Evolutionary conservation across 92 coral and sea anemone genomes (phyloP), one percentile per base, ranked within the genome.

Genomic region (Epizoanthus illoricatus): DNA sequence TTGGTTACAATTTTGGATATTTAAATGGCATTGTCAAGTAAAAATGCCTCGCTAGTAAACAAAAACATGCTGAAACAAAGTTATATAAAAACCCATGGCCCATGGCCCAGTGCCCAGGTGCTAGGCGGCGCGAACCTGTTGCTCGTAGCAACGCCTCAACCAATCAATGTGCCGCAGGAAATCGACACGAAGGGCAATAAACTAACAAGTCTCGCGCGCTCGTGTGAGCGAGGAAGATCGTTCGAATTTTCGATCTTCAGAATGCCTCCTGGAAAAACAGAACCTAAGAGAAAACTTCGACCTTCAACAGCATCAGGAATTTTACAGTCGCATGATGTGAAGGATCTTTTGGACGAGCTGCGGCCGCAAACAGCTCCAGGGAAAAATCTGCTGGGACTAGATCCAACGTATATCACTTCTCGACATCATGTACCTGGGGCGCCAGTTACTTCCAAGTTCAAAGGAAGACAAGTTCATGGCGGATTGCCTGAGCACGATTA

Each of bases 341-440:
- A 86, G 23, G 89, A 93, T 72, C 84, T 97, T 78, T 81, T 97
- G 11, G 99, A 97, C 60, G 99, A 97, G 60, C 81, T 92, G 3
- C 87, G 99, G 64, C 99, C 99, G 2, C 80, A 87, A 11, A 97
- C 99, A 12, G 97, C 98, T 58, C 99, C 98, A 59, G 98, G 94
- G 65, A 97, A 93, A 75, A 92, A 87, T 42, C 56, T 89, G 54
- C 66, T 91, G 74, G 99, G 99, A 17, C 91, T 97, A 69, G 99
- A 97, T 88, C 99, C 99, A 41, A 97, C 99, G 40, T 97, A 88
- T 75, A 91, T 97, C 43, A 97, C 99, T 20, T 97, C 99, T n/a
- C 87, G 98, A 59, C 99, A 97, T 74, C 98, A 97, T 86, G 94
- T 97, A 16, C 99, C 99, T 19, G 99, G 99, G n/a, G 90, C 92